phyloP scores from a whole-genome alignment of 2,797 vertebrate species.

The Scolopax rusticola region DNA sequence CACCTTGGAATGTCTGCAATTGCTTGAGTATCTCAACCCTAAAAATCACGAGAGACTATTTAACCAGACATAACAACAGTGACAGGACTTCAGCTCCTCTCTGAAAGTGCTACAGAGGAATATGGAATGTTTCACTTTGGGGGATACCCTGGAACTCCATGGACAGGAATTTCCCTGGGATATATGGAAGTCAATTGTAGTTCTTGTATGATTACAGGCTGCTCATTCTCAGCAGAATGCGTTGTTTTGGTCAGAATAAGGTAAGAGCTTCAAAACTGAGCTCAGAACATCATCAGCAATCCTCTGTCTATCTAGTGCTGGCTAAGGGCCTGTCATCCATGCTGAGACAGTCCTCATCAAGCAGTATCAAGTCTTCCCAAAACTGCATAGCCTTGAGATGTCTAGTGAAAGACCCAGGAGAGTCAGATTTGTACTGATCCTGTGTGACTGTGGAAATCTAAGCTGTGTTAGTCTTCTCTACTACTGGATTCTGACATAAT shows the following conservation, averaged over 20 bases:
- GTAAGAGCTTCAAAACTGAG: neutral
- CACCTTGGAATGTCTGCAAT: neutral
- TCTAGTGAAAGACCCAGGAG: neutral
- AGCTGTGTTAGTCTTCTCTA: neutral
- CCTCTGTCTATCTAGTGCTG: neutral
- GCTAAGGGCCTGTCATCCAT: neutral
- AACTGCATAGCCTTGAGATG: neutral
- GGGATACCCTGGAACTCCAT: neutral
- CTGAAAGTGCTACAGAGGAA: neutral
- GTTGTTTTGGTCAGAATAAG: neutral
- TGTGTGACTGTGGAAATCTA: neutral
- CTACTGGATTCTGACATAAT: neutral
- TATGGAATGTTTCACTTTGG: neutral
- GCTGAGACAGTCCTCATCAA: neutral
- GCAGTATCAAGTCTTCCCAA: neutral
- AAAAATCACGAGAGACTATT: neutral
- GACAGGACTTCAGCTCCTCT: neutral
- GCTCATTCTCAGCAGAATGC: neutral
- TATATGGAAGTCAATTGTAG: fast-evolving
- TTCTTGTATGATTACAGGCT: neutral
- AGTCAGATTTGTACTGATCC: neutral
- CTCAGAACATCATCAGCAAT: neutral
- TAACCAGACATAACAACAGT: neutral
- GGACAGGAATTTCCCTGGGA: neutral
- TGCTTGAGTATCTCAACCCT: neutral